These are phyloP conservation scores for Amphipyra tragopoginis DNA, from an alignment of 2,888 invertebrate species.

Conservation along the genomic window DNA sequence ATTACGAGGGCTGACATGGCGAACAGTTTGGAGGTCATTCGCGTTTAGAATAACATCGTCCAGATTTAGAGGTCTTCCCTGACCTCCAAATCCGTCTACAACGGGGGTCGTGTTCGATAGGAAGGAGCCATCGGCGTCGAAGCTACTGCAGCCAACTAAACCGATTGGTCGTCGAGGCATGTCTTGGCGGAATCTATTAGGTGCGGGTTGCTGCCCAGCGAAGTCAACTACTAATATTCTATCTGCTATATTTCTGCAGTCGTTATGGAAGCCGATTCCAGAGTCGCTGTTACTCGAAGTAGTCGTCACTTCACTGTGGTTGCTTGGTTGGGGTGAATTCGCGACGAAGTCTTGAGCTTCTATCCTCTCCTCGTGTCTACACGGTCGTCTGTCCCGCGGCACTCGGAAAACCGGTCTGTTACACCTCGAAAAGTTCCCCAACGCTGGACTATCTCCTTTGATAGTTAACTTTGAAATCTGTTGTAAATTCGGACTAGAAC, in stretches of 20 bases:
- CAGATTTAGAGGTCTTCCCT: constrained; percentile 83
- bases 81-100: constrained; percentile 86
- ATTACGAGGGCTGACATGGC: constrained; percentile 73
- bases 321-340: constrained; percentile 96
- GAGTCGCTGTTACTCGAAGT: constrained; percentile 98
- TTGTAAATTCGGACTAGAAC: constrained; percentile 78
- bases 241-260: constrained; percentile 95
- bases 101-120: constrained; percentile 87
- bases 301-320: constrained; percentile 94
- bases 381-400: constrained; percentile 77
- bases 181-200: constrained; percentile 76
- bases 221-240: constrained; percentile 94
- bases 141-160: constrained; percentile 81
- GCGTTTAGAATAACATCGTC: constrained; percentile 83
- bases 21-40: constrained; percentile 76
- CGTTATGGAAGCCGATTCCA: constrained; percentile 97
- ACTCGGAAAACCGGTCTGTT: constrained; percentile 78
- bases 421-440: constrained; percentile 78
- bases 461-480: constrained; percentile 84
- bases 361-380: constrained; percentile 76
- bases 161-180: constrained; percentile 81
- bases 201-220: constrained; percentile 82
- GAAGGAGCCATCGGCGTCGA: constrained; percentile 85
- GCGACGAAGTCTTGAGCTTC: constrained; percentile 90
- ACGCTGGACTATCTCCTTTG: constrained; percentile 84